A percentile compares a stretch with the other conserved stretches of the same genome.
Evolutionary conservation across 2,888 invertebrate species (phyloP).

Genomic region (Loripinus fragilis): DNA sequence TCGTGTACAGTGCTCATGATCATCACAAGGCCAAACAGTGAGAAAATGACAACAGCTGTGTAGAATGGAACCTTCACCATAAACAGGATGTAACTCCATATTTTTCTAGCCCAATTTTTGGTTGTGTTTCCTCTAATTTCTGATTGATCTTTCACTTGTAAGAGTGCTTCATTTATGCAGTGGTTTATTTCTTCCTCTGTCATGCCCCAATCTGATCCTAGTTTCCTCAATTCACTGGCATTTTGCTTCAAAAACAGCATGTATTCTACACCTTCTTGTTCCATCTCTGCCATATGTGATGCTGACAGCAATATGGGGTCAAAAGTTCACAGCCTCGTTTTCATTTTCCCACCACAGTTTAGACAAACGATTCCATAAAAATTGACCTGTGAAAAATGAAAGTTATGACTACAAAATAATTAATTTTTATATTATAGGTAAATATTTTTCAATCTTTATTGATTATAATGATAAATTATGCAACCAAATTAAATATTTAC

Average conservation of each 20-base stretch:
- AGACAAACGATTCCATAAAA: constrained; percentile 30
- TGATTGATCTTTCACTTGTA: constrained; percentile 25
- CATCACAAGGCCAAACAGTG: constrained; percentile 8
- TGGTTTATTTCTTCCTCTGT: constrained; percentile 62
- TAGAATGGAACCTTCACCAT: constrained; percentile 38
- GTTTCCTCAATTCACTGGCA: constrained; percentile 59
- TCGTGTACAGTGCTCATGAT: constrained; percentile 39
- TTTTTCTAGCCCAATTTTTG: constrained; percentile 50
- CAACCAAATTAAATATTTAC: no score
- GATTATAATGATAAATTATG: no score
- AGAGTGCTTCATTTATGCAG: constrained; percentile 63
- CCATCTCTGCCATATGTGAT: constrained; percentile 30
- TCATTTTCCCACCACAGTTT: constrained; percentile 7
- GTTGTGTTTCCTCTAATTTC: constrained; percentile 33
- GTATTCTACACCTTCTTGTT: constrained; percentile 55
- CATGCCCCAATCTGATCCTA: constrained; percentile 67
- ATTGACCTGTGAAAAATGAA: no score
- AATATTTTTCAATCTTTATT: no score
- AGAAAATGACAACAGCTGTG: constrained; percentile 29
- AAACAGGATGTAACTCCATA: constrained; percentile 59
- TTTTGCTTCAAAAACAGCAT: constrained; percentile 62
- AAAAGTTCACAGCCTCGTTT: constrained; percentile 53
- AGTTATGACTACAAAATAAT: no score
- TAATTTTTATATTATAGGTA: no score
- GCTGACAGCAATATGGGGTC: constrained; percentile 14